phyloP scores from a whole-genome alignment of 2,888 invertebrate genomes.

The Andrena camellia region DNA sequence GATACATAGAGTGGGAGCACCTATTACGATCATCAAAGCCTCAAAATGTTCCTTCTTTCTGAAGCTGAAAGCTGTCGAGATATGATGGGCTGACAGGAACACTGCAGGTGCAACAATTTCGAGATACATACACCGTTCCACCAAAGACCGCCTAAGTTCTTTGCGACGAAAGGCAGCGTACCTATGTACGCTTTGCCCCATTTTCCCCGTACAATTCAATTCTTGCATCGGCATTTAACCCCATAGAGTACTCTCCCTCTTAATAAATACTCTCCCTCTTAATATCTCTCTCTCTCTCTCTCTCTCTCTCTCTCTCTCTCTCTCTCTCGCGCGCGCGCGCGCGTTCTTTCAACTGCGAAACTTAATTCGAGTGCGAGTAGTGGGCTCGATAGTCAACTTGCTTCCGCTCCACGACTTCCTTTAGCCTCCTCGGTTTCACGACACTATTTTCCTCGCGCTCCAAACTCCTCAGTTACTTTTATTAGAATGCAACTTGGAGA shows the following conservation, averaged over 20 bases:
- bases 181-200: conserved; percentile 26
- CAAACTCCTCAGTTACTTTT: conserved; percentile 80
- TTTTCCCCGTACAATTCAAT: conserved; percentile 46
- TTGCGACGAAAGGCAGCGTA: background rate
- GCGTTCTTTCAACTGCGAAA: conserved; percentile 55
- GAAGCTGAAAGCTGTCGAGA: too few species aligned
- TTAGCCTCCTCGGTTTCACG: conserved; percentile 70
- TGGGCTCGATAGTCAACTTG: conserved; percentile 55
- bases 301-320: background rate
- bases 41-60: too few species aligned
- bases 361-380: conserved; percentile 62
- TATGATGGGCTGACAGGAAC: background rate
- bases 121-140: background rate
- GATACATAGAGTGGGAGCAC: too few species aligned
- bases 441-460: conserved; percentile 78
- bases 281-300: background rate
- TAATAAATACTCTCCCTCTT: background rate
- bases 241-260: conserved; percentile 28
- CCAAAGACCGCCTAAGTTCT: conserved; percentile 19
- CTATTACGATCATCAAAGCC: background rate
- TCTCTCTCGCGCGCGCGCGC: too few species aligned
- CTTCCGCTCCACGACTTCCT: conserved; percentile 11
- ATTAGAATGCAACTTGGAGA: conserved; percentile 78
- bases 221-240: conserved; percentile 66
- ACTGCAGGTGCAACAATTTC: background rate